A percentile compares a stretch with the other conserved stretches of the same genome.
phyloP scores from a whole-genome alignment of 2,113 vertebrate species.

The Barbus barbus region DNA sequence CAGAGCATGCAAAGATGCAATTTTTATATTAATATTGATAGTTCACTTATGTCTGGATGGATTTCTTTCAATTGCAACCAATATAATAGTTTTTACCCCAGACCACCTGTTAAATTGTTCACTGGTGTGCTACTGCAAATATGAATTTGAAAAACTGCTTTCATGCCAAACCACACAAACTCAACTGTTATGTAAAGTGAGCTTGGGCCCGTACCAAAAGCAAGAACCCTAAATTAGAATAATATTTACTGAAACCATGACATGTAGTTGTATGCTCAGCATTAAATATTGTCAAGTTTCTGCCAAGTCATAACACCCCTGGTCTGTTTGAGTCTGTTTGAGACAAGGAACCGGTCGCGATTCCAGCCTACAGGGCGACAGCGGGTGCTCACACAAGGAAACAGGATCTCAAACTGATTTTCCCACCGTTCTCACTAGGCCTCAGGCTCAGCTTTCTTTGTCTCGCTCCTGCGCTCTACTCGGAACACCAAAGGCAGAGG shows the following conservation, averaged over 20 bases:
- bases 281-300: conserved; percentile 14
- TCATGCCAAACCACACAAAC: background rate
- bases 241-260: background rate
- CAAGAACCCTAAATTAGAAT: background rate
- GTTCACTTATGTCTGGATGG: background rate
- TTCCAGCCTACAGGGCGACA: background rate
- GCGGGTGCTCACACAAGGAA: conserved; percentile 35
- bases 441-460: conserved; percentile 8
- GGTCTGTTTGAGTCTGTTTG: background rate
- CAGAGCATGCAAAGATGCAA: background rate
- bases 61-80: too few species aligned
- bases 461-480: background rate
- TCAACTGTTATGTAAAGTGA: background rate
- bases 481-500: conserved; percentile 22
- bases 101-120: too few species aligned
- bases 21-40: too few species aligned
- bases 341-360: conserved; percentile 37
- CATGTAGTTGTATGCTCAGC: background rate
- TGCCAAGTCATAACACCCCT: background rate
- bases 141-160: background rate
- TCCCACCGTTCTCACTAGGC: conserved; percentile 28
- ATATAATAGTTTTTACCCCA: too few species aligned
- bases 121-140: too few species aligned
- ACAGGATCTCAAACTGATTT: conserved; percentile 26
- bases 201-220: background rate